Conservation (phyloP, 2,113 vertebrate species). For the Pelecanoides urinatrix region DNA sequence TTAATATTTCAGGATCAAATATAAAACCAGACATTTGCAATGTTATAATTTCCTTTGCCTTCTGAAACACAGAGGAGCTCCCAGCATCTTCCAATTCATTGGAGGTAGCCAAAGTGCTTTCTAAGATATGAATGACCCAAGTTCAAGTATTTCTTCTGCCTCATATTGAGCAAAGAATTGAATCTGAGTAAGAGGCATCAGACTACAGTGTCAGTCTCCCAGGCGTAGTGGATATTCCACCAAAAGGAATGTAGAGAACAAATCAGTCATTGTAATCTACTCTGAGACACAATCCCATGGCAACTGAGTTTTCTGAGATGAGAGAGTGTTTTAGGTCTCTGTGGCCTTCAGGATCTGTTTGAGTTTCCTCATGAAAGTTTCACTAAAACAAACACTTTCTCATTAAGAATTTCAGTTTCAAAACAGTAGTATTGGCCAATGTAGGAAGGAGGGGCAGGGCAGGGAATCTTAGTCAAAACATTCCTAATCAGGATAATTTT, state of each 20-base stretch:
- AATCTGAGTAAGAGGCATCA: background rate
- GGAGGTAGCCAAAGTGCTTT: background rate
- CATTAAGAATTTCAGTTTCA: background rate
- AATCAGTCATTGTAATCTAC: background rate
- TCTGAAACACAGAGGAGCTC: background rate
- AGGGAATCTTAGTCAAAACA: constrained; percentile 12
- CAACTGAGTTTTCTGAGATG: background rate
- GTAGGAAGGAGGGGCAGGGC: background rate
- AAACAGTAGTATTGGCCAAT: background rate
- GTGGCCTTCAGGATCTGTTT: background rate
- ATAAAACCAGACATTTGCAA: background rate
- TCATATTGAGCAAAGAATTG: background rate
- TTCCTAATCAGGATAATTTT: background rate
- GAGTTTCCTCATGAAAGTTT: background rate
- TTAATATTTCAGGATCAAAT: background rate
- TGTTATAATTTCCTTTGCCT: background rate
- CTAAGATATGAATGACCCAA: background rate
- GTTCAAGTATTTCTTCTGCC: background rate
- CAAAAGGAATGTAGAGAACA: background rate
- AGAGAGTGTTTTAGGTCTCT: background rate
- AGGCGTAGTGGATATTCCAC: background rate
- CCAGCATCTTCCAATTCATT: background rate
- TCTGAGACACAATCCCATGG: background rate
- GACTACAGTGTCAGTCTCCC: background rate
- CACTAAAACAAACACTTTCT: background rate